Conservation (phyloP, 64 coral and sea anemone genomes). For the Astreopora myriophthalma region DNA sequence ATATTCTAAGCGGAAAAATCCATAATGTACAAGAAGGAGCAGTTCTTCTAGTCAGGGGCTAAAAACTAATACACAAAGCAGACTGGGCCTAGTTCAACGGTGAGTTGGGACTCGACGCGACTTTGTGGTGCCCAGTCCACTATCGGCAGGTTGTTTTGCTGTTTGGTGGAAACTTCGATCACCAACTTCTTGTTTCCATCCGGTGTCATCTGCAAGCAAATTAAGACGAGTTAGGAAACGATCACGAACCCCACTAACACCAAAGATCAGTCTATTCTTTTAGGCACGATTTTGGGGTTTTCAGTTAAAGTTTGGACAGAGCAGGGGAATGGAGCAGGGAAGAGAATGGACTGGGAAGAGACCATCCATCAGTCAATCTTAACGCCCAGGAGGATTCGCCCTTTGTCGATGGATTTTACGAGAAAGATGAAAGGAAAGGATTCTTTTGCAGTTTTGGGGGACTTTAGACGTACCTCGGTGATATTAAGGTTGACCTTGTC, state of each 20-base stretch:
- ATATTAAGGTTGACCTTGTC: slow-evolving; percentile 40
- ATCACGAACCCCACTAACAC: no score
- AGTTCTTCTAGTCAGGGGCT: background rate
- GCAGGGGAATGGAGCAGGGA: no score
- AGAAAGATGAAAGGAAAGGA: no score
- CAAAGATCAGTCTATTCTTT: no score
- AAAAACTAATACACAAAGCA: slow-evolving; percentile 63
- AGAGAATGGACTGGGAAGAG: no score
- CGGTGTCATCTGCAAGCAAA: background rate
- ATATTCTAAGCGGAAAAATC: slow-evolving; percentile 13
- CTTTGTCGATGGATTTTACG: no score
- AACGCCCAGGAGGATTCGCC: no score
- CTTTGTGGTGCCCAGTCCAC: slow-evolving; percentile 54
- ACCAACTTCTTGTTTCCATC: slow-evolving; percentile 41
- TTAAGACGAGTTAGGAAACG: background rate
- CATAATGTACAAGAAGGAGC: background rate
- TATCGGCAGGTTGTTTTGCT: slow-evolving; percentile 58
- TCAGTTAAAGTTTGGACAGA: no score
- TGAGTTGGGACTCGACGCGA: slow-evolving; percentile 9
- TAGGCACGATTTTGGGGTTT: no score
- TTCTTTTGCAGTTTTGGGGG: no score
- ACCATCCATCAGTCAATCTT: no score
- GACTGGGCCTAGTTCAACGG: slow-evolving; percentile 71
- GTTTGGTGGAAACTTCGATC: slow-evolving; percentile 39
- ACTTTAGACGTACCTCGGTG: background rate